Conservation (phyloP, 2,113 vertebrate species). For the Neogobius melanostomus region DNA sequence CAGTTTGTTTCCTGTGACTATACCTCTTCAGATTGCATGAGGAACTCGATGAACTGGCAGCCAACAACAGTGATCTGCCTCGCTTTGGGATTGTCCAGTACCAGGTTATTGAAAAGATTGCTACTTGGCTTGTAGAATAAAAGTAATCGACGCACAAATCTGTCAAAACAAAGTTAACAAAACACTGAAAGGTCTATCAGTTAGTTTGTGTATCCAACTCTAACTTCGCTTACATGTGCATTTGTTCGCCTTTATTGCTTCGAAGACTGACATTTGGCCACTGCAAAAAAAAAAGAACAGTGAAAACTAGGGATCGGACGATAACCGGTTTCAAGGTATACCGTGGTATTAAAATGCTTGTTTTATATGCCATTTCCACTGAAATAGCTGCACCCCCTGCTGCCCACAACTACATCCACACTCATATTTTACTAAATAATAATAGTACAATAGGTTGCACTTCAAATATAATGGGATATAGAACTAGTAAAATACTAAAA, state of each 20-base stretch:
- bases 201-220: not conserved
- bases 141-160: constrained; percentile 83
- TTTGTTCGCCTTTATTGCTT: constrained; percentile 87
- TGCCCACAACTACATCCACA: no score
- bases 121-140: constrained; percentile 89
- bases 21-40: constrained; percentile 86
- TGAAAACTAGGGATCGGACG: no score
- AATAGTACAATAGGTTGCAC: no score
- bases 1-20: constrained; percentile 19
- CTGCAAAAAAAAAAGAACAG: constrained; percentile 51
- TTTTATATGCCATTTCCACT: no score
- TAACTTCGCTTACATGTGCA: constrained; percentile 81
- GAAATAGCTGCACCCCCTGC: no score
- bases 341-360: no score
- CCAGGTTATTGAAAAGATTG: constrained; percentile 82
- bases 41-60: constrained; percentile 85
- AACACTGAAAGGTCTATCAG: not conserved
- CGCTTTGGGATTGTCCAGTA: constrained; percentile 81
- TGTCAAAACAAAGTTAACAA: constrained; percentile 31
- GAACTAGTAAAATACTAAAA: no score
- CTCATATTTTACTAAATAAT: no score
- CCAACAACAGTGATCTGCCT: constrained; percentile 83
- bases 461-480: no score
- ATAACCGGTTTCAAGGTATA: no score
- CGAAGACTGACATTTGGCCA: constrained; percentile 87